Conservation (phyloP, 2,113 vertebrate genomes). For the Macquaria ambigua region DNA sequence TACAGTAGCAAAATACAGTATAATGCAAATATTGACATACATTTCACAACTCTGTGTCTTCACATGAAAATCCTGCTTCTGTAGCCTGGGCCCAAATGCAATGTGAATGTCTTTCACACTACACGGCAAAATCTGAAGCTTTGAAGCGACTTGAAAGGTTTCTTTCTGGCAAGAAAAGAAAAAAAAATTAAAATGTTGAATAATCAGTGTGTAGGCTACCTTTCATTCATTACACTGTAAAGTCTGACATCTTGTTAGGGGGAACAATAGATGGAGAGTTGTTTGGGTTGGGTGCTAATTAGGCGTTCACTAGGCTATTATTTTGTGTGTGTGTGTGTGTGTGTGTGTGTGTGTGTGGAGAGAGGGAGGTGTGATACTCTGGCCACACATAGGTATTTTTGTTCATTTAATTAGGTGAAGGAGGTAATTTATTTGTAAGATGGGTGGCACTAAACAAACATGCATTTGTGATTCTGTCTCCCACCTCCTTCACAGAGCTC, state of each 20-base stretch:
- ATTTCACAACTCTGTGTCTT: not conserved
- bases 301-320: conserved; percentile 7
- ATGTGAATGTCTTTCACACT: not conserved
- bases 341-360: not conserved
- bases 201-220: conserved; percentile 8
- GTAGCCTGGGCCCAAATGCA: conserved; percentile 2
- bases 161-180: not conserved
- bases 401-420: conserved; percentile 30
- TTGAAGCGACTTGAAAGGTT: conserved; percentile 20
- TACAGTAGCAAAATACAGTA: not conserved
- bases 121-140: conserved; percentile 6
- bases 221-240: conserved; percentile 24
- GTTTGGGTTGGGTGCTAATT: conserved; percentile 38
- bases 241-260: conserved; percentile 16
- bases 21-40: conserved; percentile 1
- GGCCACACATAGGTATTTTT: not conserved
- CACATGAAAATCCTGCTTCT: not conserved
- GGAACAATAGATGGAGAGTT: conserved; percentile 25
- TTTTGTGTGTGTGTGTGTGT: not conserved
- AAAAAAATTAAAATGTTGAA: not conserved
- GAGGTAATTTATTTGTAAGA: conserved; percentile 19
- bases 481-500: not conserved
- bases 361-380: not conserved
- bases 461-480: conserved; percentile 9
- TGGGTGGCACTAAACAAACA: not conserved